Conservation (phyloP, 1,140 invertebrate species). For the Zaprionus ghesquierei region DNA sequence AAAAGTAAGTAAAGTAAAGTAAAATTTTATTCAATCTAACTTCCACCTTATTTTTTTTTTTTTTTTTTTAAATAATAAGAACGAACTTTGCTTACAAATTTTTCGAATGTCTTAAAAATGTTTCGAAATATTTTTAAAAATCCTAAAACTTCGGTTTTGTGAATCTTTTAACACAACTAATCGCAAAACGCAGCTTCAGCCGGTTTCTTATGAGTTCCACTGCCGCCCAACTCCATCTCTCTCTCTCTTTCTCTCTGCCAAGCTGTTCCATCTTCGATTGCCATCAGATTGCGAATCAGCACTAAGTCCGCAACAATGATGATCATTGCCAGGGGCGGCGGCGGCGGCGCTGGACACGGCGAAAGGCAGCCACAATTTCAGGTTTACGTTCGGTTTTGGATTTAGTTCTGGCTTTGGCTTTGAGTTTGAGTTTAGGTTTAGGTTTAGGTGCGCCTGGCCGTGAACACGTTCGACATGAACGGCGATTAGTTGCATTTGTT, state of each 20-base stretch:
- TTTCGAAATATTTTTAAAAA: too few relatives aligned
- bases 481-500: constrained; percentile 81
- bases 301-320: constrained; percentile 51
- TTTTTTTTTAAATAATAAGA: too few relatives aligned
- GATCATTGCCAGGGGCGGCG: too few relatives aligned
- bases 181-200: neutral
- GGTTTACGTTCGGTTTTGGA: constrained; percentile 16
- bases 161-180: too few relatives aligned
- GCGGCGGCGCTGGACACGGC: constrained; percentile 5
- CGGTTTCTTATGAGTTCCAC: neutral
- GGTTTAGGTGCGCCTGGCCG: constrained; percentile 58
- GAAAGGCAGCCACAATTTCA: constrained; percentile 65
- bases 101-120: too few relatives aligned
- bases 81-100: too few relatives aligned
- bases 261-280: constrained; percentile 2
- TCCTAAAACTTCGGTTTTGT: too few relatives aligned
- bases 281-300: constrained; percentile 20
- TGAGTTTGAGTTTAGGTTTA: neutral
- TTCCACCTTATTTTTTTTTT: too few relatives aligned
- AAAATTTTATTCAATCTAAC: too few relatives aligned
- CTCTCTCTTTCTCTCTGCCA: too few relatives aligned
- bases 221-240: neutral
- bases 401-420: neutral
- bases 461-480: constrained; percentile 79
- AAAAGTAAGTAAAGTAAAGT: too few relatives aligned